phyloP scores from a whole-genome alignment of 2,797 vertebrate genomes.

The Acestrorhynchus altus region DNA sequence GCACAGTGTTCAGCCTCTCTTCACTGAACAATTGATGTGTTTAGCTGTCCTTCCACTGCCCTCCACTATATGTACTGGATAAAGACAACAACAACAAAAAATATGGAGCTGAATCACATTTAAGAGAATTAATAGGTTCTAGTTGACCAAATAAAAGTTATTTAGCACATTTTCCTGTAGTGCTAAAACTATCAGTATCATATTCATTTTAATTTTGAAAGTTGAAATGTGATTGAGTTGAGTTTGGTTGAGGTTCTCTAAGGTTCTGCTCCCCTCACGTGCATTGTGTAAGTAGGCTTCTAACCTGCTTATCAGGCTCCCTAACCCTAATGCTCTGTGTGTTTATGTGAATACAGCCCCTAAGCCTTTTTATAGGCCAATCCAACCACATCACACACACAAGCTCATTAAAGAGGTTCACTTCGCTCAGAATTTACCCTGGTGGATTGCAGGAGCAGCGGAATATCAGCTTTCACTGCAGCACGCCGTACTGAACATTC shows the following conservation, averaged over 20 bases:
- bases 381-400: conserved; percentile 54
- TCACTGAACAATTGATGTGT: too few relatives aligned
- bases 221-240: too few relatives aligned
- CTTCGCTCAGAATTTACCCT: conserved; percentile 52
- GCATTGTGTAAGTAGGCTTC: conserved; percentile 55
- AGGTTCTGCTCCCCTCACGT: conserved; percentile 36
- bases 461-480: conserved; percentile 56
- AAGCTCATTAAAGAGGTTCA: conserved; percentile 61
- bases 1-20: too few relatives aligned
- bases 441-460: conserved; percentile 54
- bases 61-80: too few relatives aligned
- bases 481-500: background rate
- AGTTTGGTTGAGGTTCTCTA: background rate
- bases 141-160: too few relatives aligned
- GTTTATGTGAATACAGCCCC: conserved; percentile 63
- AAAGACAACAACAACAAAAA: too few relatives aligned
- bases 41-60: too few relatives aligned
- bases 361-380: conserved; percentile 76
- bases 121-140: too few relatives aligned
- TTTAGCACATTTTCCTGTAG: too few relatives aligned
- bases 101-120: too few relatives aligned
- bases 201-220: too few relatives aligned
- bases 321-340: conserved; percentile 70
- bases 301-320: conserved; percentile 64
- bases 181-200: too few relatives aligned